Evolutionary conservation across 2,888 invertebrate species (phyloP), one percentile per base, ranked within the genome.

Genomic region (Acronicta psi): DNA sequence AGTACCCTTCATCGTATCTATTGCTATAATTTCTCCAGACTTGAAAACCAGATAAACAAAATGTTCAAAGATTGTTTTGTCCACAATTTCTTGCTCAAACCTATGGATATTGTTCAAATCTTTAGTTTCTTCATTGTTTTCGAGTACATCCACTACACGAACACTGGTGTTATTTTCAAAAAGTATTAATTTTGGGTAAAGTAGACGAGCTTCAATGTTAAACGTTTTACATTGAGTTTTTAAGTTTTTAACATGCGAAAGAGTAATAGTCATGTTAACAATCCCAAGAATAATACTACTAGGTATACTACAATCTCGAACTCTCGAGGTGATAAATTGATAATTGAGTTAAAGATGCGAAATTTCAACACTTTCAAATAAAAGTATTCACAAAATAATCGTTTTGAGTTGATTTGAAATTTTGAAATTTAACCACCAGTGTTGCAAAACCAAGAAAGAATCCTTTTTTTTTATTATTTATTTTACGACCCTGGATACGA

Each of bases 41-140:
- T 83, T 82, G 16, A 91, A 73, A 43, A 87, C 72, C 25, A 92
- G 53, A 92, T 91, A 93, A 10, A 94, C 62, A 54, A 86, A 77
- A 41, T 85, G 71, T 17, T 87, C 82, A 49, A 85, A 79, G 13
- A 89, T 60, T 42, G 76, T 65, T 59, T 79, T 81, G 65, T 87
- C 85, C 18, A 72, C 56, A 36, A 93, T 84, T 64, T 86, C 84
- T 34, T 81, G 70, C 34, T 85, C 77, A 50, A 88, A 81, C 37
- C 69, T 61, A 57, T 74, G 82, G 38, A 37, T 43, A 25, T 13
- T 44, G 38, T 59, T 59, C 50, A 50, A 34, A 17, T 77, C 75
- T 40, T 52, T 49, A 20, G 68, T 65, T 34, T 77, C 70, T 56
- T 79, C 73, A 53, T 69, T 75, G 56, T 57, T 77, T 49, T 59